A percentile compares a stretch with the other conserved stretches of the same genome.
Conservation (phyloP, 2,888 invertebrate species). For the Candidula unifasciata region DNA sequence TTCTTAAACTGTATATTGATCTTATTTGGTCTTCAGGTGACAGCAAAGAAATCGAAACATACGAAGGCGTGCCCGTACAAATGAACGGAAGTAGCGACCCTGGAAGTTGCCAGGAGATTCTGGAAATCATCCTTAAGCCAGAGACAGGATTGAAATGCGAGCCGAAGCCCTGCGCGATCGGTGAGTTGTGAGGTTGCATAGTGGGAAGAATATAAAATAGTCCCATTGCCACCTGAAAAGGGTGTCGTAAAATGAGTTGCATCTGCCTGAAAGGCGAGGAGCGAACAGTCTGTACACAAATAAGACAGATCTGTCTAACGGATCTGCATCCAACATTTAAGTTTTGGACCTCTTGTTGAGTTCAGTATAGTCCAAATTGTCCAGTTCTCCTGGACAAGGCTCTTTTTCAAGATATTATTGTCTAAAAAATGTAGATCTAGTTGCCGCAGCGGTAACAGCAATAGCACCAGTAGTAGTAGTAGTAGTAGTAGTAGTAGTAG, state of each 20-base stretch:
- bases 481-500: background rate
- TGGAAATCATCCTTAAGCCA: conserved; percentile 22
- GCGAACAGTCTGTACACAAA: no score
- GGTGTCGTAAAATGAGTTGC: background rate
- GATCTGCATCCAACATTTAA: no score
- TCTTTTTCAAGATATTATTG: no score
- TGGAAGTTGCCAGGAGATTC: conserved; percentile 9
- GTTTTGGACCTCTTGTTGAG: background rate
- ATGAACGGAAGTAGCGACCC: conserved; percentile 40
- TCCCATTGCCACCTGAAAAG: no score
- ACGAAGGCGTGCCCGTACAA: background rate
- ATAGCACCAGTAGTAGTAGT: no score
- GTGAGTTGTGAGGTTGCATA: no score
- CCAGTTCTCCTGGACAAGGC: no score
- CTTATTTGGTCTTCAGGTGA: background rate
- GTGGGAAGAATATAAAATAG: no score
- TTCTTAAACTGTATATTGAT: no score
- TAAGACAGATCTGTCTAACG: no score
- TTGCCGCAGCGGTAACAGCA: background rate
- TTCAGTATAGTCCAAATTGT: background rate
- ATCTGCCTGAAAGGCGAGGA: no score
- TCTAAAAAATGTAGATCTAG: background rate
- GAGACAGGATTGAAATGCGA: conserved; percentile 13
- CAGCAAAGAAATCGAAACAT: background rate
- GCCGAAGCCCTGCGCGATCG: conserved; percentile 45